Evolutionary conservation across 2,888 invertebrate species (phyloP).

Genomic region (Endotricha flammealis): DNA sequence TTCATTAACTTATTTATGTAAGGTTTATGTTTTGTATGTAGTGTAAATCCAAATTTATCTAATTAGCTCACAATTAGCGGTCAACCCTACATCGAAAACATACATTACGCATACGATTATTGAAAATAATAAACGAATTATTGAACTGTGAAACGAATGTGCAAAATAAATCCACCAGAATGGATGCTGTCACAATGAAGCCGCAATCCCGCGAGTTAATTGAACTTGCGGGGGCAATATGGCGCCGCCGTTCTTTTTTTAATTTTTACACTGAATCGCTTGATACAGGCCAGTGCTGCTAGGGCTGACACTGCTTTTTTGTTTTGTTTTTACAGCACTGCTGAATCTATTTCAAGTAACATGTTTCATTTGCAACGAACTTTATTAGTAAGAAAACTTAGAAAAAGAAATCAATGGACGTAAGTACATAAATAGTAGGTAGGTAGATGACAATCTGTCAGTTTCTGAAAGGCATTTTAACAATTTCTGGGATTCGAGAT

Average conservation of each 20-base stretch:
- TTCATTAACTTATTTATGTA: no score
- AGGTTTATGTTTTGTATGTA: no score
- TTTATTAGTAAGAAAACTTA: not conserved
- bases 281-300: constrained; percentile 23
- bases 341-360: no score
- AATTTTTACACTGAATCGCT: constrained; percentile 60
- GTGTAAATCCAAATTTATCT: not conserved
- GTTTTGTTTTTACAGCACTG: not conserved
- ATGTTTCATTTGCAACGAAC: not conserved
- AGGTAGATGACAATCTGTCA: no score
- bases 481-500: no score
- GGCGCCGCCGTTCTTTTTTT: constrained; percentile 48
- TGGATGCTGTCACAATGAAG: constrained; percentile 53
- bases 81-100: constrained; percentile 4
- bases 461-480: no score
- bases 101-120: constrained; percentile 12
- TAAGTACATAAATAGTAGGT: no score
- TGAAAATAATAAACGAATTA: constrained; percentile 46
- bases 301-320: constrained; percentile 36
- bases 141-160: constrained; percentile 54
- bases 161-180: constrained; percentile 52
- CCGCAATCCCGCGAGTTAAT: constrained; percentile 55
- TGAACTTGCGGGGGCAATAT: constrained; percentile 74
- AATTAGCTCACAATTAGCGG: not conserved
- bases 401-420: no score